A percentile compares a stretch with the other conserved stretches of the same genome.
Conservation (phyloP, 2,888 invertebrate genomes). For the Steinernema scapterisci region DNA sequence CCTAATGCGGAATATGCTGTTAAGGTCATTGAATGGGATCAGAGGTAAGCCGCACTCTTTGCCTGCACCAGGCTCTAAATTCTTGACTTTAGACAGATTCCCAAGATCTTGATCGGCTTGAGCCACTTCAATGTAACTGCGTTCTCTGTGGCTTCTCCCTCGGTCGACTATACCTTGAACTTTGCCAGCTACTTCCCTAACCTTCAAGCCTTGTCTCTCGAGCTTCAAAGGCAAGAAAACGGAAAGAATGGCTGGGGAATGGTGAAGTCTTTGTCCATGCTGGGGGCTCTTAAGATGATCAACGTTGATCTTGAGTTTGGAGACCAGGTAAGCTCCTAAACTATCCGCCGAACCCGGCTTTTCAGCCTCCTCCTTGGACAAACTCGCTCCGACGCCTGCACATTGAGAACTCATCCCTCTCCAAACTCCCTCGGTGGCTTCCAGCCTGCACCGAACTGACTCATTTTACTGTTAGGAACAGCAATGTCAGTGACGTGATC, state of each 20-base stretch:
- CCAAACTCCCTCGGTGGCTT: constrained; percentile 57
- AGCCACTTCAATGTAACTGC: constrained; percentile 41
- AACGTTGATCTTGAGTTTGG: constrained; percentile 55
- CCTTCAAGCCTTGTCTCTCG: not conserved
- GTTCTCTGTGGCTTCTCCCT: not conserved
- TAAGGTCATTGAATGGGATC: constrained; percentile 17
- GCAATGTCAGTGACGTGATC: constrained; percentile 45
- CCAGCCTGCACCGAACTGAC: constrained; percentile 37
- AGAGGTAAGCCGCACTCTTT: constrained; percentile 25
- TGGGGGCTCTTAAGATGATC: constrained; percentile 45
- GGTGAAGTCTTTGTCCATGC: constrained; percentile 39
- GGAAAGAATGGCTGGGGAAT: not conserved
- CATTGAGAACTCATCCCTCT: constrained; percentile 54
- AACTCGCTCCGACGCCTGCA: constrained; percentile 47
- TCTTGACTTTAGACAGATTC: constrained; percentile 5
- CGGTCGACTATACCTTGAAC: not conserved
- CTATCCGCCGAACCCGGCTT: not conserved
- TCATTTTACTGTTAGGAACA: constrained; percentile 40
- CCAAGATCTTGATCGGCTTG: constrained; percentile 33
- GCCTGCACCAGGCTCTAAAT: not conserved
- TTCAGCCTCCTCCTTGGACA: constrained; percentile 42
- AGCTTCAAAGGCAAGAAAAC: not conserved
- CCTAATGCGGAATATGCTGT: constrained; percentile 32
- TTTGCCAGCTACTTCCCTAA: constrained; percentile 11
- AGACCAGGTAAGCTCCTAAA: constrained; percentile 33